Evolutionary conservation across 2,888 invertebrate species (phyloP).

Genomic region (Tachina lurida): DNA sequence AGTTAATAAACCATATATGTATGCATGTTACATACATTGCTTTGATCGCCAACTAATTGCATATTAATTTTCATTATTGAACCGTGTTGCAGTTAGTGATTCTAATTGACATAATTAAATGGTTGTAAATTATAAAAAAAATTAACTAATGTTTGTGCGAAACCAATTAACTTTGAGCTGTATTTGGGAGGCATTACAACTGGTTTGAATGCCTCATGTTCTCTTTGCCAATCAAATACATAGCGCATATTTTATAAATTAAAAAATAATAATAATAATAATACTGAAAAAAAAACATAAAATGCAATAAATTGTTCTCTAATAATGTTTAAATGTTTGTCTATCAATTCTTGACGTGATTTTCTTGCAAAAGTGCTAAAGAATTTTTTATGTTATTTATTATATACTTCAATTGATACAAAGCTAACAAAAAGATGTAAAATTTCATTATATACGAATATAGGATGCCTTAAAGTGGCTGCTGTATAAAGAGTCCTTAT

Average conservation of each 20-base stretch:
- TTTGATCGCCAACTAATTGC: neutral
- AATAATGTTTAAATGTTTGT: conserved; percentile 59
- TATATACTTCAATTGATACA: neutral
- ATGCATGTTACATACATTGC: too few species aligned
- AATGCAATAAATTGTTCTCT: conserved; percentile 50
- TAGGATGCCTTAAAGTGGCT: neutral
- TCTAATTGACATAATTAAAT: conserved; percentile 64
- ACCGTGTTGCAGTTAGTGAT: conserved; percentile 42
- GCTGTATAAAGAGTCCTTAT: too few species aligned
- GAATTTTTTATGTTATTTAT: neutral
- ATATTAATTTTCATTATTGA: conserved; percentile 43
- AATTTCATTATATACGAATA: neutral
- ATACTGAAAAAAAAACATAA: conserved; percentile 15
- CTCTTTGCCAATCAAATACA: neutral
- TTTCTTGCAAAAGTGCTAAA: neutral
- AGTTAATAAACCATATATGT: too few species aligned
- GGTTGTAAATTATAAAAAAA: conserved; percentile 51
- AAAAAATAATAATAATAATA: neutral
- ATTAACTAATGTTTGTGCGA: conserved; percentile 7
- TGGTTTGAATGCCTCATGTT: conserved; percentile 43
- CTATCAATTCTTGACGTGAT: conserved; percentile 39
- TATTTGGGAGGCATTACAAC: conserved; percentile 52
- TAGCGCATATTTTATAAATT: neutral
- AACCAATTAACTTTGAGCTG: conserved; percentile 28
- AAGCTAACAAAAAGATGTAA: neutral